A percentile compares a stretch with the other conserved stretches of the same genome.
phyloP scores from a whole-genome alignment of 1,140 invertebrate species.

The Nixonia krombeini region DNA sequence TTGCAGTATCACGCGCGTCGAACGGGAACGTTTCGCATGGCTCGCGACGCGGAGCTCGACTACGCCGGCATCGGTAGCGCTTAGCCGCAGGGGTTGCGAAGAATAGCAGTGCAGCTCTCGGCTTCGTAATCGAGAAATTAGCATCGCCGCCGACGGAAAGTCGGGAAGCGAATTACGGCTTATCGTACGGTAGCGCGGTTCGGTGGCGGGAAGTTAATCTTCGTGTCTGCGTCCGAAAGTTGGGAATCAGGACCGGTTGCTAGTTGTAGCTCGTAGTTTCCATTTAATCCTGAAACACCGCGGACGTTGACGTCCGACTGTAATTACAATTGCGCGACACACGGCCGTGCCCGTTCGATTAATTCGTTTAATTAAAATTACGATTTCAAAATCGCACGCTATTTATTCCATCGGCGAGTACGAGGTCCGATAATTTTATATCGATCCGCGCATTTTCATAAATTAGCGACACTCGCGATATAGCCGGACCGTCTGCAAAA shows the following conservation, averaged over 20 bases:
- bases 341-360: too few species aligned
- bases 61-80: slow-evolving; percentile 1
- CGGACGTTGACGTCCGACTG: too few species aligned
- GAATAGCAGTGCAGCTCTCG: slow-evolving; percentile 26
- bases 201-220: slow-evolving; percentile 34
- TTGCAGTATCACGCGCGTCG: slow-evolving; percentile 11
- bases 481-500: too few species aligned
- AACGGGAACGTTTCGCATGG: slow-evolving; percentile 39
- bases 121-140: slow-evolving; percentile 42
- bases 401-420: too few species aligned
- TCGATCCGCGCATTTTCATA: too few species aligned
- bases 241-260: slow-evolving; percentile 11
- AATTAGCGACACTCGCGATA: too few species aligned
- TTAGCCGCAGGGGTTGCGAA: slow-evolving; percentile 34
- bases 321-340: too few species aligned
- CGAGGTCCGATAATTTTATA: too few species aligned
- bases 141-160: slow-evolving; percentile 24
- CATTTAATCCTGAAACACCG: not conserved
- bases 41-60: slow-evolving; percentile 23
- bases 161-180: slow-evolving; percentile 33
- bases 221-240: slow-evolving; percentile 24
- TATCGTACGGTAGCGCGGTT: slow-evolving; percentile 31
- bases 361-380: too few species aligned
- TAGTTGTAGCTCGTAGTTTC: not conserved
- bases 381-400: too few species aligned